Percentiles rank a stretch among this genome's conserved stretches.
Evolutionary conservation across 2,797 vertebrate species (phyloP).

Genomic region (Hypotaenidia philippensis): DNA sequence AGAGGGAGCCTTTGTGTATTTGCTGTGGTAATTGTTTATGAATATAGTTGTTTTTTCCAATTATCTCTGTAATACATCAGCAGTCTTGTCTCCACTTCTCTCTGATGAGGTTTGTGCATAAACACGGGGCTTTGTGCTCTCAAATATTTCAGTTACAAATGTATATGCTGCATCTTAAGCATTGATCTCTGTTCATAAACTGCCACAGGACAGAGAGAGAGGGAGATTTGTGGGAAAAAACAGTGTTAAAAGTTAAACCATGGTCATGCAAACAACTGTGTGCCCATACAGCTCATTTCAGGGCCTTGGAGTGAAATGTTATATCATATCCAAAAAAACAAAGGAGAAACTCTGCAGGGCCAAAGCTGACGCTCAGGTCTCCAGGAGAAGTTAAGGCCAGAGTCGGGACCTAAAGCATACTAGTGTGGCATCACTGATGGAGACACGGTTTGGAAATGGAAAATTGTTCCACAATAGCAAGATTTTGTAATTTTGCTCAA

Average conservation of each 20-base stretch:
- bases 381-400: not conserved
- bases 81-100: not conserved
- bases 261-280: not conserved
- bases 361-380: not conserved
- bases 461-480: not conserved
- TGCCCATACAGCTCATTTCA: not conserved
- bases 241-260: not conserved
- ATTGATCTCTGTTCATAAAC: not conserved
- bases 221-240: not conserved
- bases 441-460: not conserved
- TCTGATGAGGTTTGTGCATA: not conserved
- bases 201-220: not conserved
- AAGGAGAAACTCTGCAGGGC: not conserved
- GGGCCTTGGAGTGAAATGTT: not conserved
- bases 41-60: constrained; percentile 42
- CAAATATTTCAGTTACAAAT: not conserved
- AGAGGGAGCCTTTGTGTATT: constrained; percentile 9
- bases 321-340: not conserved
- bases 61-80: constrained; percentile 13
- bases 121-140: not conserved
- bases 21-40: constrained; percentile 32
- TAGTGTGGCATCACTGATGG: not conserved
- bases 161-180: not conserved
- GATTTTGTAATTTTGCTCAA: not conserved
- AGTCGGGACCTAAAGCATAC: not conserved